These are phyloP conservation scores for Lepus europaeus DNA, from an alignment of 2,113 vertebrate genomes.

Conservation along the genomic window DNA sequence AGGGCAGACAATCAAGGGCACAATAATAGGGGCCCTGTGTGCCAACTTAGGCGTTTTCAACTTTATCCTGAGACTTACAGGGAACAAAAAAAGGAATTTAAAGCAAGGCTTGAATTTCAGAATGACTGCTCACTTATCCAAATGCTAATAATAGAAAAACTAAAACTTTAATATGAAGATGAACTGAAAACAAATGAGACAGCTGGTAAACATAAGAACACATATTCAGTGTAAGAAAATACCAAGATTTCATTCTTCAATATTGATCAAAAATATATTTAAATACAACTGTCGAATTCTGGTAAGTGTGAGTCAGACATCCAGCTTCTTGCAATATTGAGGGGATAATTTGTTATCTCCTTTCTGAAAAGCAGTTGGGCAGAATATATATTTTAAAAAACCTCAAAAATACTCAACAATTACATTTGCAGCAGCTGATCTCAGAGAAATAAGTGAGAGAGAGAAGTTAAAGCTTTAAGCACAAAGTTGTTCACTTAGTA, in stretches of 20 bases:
- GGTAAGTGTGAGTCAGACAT: neutral
- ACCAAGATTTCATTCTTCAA: neutral
- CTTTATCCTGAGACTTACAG: neutral
- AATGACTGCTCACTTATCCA: neutral
- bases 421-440: neutral
- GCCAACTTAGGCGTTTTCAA: neutral
- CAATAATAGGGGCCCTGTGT: neutral
- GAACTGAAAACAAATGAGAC: neutral
- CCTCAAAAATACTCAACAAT: neutral
- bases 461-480: neutral
- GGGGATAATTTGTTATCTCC: neutral
- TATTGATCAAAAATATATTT: neutral
- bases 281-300: neutral
- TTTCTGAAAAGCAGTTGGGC: neutral
- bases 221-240: constrained; percentile 7
- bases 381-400: neutral
- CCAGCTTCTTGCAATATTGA: neutral
- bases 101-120: neutral
- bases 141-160: neutral
- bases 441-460: neutral
- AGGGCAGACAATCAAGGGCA: neutral
- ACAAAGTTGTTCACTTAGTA: neutral
- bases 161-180: neutral
- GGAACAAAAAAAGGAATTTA: neutral
- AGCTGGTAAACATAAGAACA: neutral